Evolutionary conservation across 2,113 vertebrate genomes (phyloP).

Genomic region (Atherinomorus stipes): DNA sequence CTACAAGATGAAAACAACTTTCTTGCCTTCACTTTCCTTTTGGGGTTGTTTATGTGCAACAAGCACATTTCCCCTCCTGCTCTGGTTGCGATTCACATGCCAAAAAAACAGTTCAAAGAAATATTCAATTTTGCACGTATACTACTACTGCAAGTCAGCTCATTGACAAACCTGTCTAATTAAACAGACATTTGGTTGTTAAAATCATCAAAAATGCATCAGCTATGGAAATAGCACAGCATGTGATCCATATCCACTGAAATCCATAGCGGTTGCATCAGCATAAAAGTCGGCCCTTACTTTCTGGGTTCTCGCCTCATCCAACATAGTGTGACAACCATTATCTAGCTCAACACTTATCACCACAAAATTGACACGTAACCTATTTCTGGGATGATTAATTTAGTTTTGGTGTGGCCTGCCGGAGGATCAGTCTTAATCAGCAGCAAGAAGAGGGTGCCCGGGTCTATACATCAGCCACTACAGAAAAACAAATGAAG

Average conservation of each 20-base stretch:
- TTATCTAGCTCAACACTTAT: slow-evolving; percentile 67
- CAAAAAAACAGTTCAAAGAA: slow-evolving; percentile 29
- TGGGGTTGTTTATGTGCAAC: slow-evolving; percentile 60
- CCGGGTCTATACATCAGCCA: slow-evolving; percentile 47
- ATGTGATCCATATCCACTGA: slow-evolving; percentile 19
- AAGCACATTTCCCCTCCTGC: slow-evolving; percentile 18
- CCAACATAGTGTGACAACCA: slow-evolving; percentile 55
- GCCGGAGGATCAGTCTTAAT: slow-evolving; percentile 73
- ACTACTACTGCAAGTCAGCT: slow-evolving; percentile 7
- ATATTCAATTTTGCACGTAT: slow-evolving; percentile 24
- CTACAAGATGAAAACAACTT: slow-evolving; percentile 78
- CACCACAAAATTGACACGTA: slow-evolving; percentile 70
- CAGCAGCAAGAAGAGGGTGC: slow-evolving; percentile 44
- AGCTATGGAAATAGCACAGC: slow-evolving; percentile 1
- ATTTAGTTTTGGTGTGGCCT: slow-evolving; percentile 66
- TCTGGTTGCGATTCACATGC: slow-evolving; percentile 34
- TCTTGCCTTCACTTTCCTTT: slow-evolving; percentile 60
- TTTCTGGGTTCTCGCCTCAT: slow-evolving; percentile 58
- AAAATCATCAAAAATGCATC: slow-evolving; percentile 12
- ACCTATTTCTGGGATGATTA: slow-evolving; percentile 76
- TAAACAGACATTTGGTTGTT: slow-evolving; percentile 19
- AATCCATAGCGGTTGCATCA: slow-evolving; percentile 62
- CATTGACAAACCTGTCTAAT: slow-evolving; percentile 7
- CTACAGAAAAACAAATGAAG: slow-evolving; percentile 67
- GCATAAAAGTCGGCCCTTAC: slow-evolving; percentile 56